Base-by-base conservation (phyloP, 2,888 invertebrate genomes). In the Priocnemis perturbator region DNA sequence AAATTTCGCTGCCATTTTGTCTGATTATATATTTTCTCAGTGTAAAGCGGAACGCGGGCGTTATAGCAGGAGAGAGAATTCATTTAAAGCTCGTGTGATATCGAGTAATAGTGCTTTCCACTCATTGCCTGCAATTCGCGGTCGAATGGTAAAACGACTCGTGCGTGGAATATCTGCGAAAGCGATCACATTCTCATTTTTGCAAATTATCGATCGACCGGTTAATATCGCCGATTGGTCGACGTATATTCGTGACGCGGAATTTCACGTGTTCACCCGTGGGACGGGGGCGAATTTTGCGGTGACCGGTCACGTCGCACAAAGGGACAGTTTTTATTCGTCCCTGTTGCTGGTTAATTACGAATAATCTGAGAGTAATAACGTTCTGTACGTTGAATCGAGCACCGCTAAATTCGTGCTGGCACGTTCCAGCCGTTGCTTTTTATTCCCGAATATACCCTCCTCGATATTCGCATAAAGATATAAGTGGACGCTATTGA, bases 41-140 rank as follows among this genome's bases (percentile, higher is more conserved):
- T 26, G 26, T 26, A 26, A 26, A 26, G 26, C 26, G 26, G 26
- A 26, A 26, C 26, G 5, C 26, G 26, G 26, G 26, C 2, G 37
- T 37, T 37, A 37, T 37, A 37, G 37, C 7, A 37, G 11, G 4
- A 9, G 14, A 11, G 37, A 37, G 37, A 37, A 37, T 37, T 37
- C 37, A 37, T 37, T 37, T 37, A 11, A 37, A 37, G 37, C 11
- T 37, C 14, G 37, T 19, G 37, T 9, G 20, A 19, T 19, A 14
- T 58, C 37, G 37, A 58, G 20, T 58, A 44, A 58, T 44, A 15
- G 19, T 44, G 44, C 15, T 37, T 58, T 58, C 58, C 58, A 44
- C 45, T 58, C 58, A 44, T 58, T 44, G 45, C 44, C 53, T 21
- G 19, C 44, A 44, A 15, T 58, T 58, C 21, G 45, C 45, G 45